Percentiles rank a stretch among this genome's conserved stretches.
Evolutionary conservation across 37 sponge, comb jelly and placozoan species (phyloP).

Genomic region (Haliclona indistincta): DNA sequence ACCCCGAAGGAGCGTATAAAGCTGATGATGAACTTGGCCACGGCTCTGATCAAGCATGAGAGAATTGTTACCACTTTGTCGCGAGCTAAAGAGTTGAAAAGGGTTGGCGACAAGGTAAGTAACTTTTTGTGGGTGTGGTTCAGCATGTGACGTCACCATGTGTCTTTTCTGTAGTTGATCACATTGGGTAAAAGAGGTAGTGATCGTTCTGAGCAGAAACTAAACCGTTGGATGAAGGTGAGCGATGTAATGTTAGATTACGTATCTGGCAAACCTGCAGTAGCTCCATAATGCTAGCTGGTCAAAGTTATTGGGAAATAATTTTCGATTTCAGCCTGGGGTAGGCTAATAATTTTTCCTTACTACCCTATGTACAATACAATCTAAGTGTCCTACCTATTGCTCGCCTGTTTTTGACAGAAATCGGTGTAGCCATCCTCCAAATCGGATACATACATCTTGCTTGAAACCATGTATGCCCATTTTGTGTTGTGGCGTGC

Average conservation of each 20-base stretch:
- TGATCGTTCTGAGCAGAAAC: constrained; percentile 2
- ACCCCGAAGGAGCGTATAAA: constrained; percentile 27
- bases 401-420: no score
- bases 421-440: no score
- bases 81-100: constrained; percentile 75
- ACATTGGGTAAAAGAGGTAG: constrained; percentile 44
- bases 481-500: no score
- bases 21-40: constrained; percentile 70
- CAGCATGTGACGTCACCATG: neutral
- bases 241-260: neutral
- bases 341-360: no score
- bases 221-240: constrained; percentile 47
- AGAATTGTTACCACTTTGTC: constrained; percentile 83
- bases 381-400: no score
- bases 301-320: no score
- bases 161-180: constrained; percentile 45
- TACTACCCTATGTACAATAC: no score
- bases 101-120: constrained; percentile 73
- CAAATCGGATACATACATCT: no score
- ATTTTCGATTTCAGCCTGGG: no score
- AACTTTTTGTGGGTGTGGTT: neutral
- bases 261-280: no score
- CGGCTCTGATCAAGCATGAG: constrained; percentile 79
- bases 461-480: no score
- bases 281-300: no score